Conservation (phyloP, 2,888 invertebrate species). For the Achlya flavicornis region DNA sequence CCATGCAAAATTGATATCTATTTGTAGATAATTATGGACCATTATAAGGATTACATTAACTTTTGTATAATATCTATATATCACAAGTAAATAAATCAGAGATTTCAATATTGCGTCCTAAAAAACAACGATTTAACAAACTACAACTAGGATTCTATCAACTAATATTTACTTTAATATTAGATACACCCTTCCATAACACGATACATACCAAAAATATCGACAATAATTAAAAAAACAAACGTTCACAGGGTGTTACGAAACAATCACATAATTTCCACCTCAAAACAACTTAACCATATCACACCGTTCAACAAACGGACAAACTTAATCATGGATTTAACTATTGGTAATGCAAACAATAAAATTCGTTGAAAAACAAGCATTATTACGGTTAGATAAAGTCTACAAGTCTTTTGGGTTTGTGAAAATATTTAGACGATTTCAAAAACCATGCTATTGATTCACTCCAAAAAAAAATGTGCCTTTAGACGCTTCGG, state of each 20-base stretch:
- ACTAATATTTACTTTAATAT: slow-evolving; percentile 3
- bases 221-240: slow-evolving; percentile 36
- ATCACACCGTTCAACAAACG: slow-evolving; percentile 27
- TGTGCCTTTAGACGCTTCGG: fast-evolving
- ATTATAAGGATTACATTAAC: no score
- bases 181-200: slow-evolving; percentile 14
- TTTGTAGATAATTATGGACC: no score
- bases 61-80: no score
- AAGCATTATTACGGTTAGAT: slow-evolving; percentile 25
- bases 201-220: slow-evolving; percentile 37
- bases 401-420: slow-evolving; percentile 19
- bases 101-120: no score
- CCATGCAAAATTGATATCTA: no score
- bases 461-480: not conserved
- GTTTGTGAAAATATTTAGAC: slow-evolving; percentile 36
- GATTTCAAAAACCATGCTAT: slow-evolving; percentile 15
- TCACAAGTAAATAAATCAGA: no score
- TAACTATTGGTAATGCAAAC: slow-evolving; percentile 49
- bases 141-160: slow-evolving; percentile 1
- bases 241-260: slow-evolving; percentile 30
- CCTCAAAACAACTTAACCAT: slow-evolving; percentile 43
- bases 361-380: slow-evolving; percentile 25
- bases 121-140: no score
- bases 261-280: slow-evolving; percentile 43
- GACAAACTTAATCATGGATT: slow-evolving; percentile 55